Evolutionary conservation across 2,888 invertebrate species (phyloP), one percentile per base, ranked within the genome.

Genomic region (Cryptophagus acutangulus): DNA sequence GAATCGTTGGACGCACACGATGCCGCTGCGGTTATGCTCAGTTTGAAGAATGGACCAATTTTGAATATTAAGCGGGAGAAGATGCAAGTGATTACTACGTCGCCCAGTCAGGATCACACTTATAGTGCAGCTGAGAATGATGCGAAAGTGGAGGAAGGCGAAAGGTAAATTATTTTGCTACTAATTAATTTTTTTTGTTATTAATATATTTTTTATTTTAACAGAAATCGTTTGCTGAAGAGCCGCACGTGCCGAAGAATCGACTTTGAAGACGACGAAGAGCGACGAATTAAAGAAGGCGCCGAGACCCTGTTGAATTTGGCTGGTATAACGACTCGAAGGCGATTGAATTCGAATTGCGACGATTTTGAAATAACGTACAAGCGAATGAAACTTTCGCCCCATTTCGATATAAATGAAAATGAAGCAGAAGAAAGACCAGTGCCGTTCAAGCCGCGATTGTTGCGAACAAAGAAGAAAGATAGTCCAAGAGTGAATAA

Each of bases 31-130:
- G 89, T 89, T 1, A 90, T 91, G 81, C 75, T 91, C 50, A 87
- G 87, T 46, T 79, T 91, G 63, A 89, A 90, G 71, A 88, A 90
- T 62, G 89, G 88, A 36, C 83, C 87, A 41, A 79, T 79, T 45
- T 42, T 49, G 3, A 17, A 28, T 12, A 25, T 39, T 42, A 54
- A 52, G 38, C 58, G 49, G 48, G 57, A 58, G 38, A 58, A 57
- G 28, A 33, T 31, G 9, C 74, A 74, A 57, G 82, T 91, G 51
- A 88, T 90, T 57, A 91, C 90, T 2, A 84, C 84, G 38, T 87
- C 87, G 58, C 89, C 91, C 0, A 90, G 89, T 69, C 89, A 90
- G 71, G 94, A 94, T 74, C 93, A 94, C 71, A 91, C 91, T 37
- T 94, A 93, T 72, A 90, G 89, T 59, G 81, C 81, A 45, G 74